Evolutionary conservation across 2,797 vertebrate genomes (phyloP), one percentile per base, ranked within the genome.

Genomic region (Alosa sapidissima): DNA sequence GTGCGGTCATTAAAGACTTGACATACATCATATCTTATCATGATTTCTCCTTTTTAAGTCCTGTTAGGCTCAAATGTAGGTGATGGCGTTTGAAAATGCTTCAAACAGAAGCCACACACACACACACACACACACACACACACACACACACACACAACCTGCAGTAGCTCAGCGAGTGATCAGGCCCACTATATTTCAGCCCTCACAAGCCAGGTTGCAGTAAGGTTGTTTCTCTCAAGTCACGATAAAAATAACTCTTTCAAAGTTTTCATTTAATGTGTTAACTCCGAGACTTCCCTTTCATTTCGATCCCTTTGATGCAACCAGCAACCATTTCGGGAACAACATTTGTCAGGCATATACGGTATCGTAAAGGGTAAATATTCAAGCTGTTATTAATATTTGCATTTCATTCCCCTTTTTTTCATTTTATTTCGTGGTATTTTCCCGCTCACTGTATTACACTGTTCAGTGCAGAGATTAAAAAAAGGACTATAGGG

Each of bases 371-470:
- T 52, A 81, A 81, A 72, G 83, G 58, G 49, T 62, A 78, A 78
- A 72, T 83, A 85, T 87, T 87, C 85, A 82, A 54, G 52, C 82
- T 68, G 48, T 55, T 55, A 81, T 83, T 87, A 87, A 81, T 87
- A 81, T 85, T 83, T 87, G 81, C 83, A 83, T 85, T 83, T 87
- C 86, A 85, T 83, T 78, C 81, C 83, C 84, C 48, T 85, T 51
- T 78, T 82, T 84, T 83, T 86, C 21, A 78, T 83, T 33, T 51
- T 55, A 5, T 14, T 78, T 4, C 16, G 36, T 55, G 28, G 72
- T 47, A 47, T 47, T 78, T 86, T 72, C 78, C n/a, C 14, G 21
- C 41, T 52, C n/a, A 81, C 55, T 83, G 54, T 85, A 24, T 52
- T 81, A 75, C 54, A 82, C 81, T 87, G 81, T 85, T 82, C 52